These are phyloP conservation scores for Eutolmus rufibarbis DNA, from an alignment of 2,888 invertebrate species.

Conservation along the genomic window DNA sequence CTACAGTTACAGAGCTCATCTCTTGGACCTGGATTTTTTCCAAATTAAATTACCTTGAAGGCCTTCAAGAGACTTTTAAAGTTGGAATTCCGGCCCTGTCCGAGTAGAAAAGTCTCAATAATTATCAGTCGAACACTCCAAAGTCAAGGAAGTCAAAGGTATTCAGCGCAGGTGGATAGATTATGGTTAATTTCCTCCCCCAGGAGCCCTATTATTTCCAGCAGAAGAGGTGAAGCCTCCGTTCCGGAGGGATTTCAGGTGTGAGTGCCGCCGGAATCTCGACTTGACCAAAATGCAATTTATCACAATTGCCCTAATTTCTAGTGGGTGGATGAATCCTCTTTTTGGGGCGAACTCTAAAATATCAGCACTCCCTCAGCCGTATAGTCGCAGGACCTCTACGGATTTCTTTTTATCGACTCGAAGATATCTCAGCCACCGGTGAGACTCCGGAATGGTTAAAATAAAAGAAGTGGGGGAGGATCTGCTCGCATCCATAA, in stretches of 20 bases:
- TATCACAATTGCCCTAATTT: conserved; percentile 41
- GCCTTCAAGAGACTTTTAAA: conserved; percentile 28
- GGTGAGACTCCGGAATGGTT: not conserved
- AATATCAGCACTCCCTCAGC: not conserved
- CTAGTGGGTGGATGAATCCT: not conserved
- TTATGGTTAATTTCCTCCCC: conserved; percentile 12
- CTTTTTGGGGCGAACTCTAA: not conserved
- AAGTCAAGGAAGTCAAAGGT: not conserved
- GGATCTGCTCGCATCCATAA: conserved; percentile 39
- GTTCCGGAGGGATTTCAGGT: not conserved
- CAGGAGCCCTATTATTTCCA: conserved; percentile 13
- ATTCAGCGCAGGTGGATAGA: not conserved
- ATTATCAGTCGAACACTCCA: conserved; percentile 2
- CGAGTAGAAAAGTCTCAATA: conserved; percentile 12
- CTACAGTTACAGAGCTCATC: conserved; percentile 5
- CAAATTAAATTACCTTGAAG: conserved; percentile 40
- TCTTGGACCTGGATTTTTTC: not conserved
- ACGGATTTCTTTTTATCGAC: not conserved
- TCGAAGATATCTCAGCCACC: not conserved
- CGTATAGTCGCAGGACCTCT: not conserved
- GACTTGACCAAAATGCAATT: conserved; percentile 40
- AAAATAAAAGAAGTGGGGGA: not conserved
- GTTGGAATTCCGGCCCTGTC: not conserved
- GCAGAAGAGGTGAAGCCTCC: not conserved
- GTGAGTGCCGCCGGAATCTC: not conserved